Percentiles rank a stretch among this genome's conserved stretches.
These are phyloP conservation scores for Narcine bancroftii DNA, from an alignment of 2,113 vertebrate genomes.

Conservation along the genomic window DNA sequence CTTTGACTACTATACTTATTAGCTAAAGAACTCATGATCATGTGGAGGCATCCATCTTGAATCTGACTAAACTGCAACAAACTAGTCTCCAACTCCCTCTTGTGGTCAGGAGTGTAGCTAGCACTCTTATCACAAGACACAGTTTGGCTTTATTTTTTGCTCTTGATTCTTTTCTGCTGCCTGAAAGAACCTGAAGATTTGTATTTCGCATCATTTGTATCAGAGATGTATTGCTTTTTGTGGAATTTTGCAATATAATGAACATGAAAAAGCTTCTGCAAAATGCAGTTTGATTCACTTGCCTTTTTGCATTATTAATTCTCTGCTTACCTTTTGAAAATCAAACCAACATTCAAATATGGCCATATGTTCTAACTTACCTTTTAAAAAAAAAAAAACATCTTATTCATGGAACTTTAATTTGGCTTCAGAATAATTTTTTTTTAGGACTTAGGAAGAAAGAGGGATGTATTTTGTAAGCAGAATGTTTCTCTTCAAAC, in stretches of 20 bases:
- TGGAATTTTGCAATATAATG: background rate
- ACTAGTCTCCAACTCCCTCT: no score
- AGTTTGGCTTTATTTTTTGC: background rate
- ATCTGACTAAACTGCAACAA: no score
- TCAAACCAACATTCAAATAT: background rate
- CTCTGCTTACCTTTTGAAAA: background rate
- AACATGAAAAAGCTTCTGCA: constrained; percentile 5
- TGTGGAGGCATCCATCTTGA: no score
- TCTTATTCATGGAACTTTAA: background rate
- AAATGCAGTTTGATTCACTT: constrained; percentile 14
- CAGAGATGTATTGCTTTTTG: background rate
- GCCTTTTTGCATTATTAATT: constrained; percentile 22
- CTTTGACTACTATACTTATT: no score
- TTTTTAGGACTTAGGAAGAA: background rate
- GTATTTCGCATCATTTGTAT: background rate
- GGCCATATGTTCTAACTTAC: background rate
- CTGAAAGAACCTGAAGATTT: background rate
- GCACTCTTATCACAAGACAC: background rate
- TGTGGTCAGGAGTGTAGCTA: no score
- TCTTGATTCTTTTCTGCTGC: background rate
- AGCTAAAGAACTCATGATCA: no score
- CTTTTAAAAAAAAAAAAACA: background rate
- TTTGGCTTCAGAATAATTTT: background rate
- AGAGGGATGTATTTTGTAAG: background rate
- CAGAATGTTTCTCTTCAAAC: background rate